Percentiles rank a stretch among this genome's conserved stretches.
Evolutionary conservation across 2,888 invertebrate species (phyloP).

Genomic region (Eumacrocentrus americanus): DNA sequence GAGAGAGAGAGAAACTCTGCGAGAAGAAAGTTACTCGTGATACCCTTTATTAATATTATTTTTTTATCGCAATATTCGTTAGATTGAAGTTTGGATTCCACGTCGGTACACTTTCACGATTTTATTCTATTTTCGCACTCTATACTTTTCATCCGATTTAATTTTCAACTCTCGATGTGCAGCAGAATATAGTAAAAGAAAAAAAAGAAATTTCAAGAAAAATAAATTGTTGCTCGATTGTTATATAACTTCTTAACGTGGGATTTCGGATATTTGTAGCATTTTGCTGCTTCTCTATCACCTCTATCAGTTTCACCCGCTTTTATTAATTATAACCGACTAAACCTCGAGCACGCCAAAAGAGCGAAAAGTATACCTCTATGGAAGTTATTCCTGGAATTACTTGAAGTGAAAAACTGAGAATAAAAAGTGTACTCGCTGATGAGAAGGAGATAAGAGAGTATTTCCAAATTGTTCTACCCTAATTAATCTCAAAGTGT

Average conservation of each 20-base stretch:
- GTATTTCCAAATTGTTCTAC: no score
- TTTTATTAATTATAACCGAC: slow-evolving; percentile 30
- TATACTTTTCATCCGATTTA: not conserved
- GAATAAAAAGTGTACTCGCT: no score
- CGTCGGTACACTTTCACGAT: not conserved
- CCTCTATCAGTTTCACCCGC: not conserved
- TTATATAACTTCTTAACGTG: not conserved
- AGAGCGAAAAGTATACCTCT: not conserved
- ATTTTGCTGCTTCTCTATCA: not conserved
- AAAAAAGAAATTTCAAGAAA: not conserved
- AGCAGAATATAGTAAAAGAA: not conserved
- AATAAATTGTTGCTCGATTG: not conserved
- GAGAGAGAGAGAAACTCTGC: no score
- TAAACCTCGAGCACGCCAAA: slow-evolving; percentile 16
- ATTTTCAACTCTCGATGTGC: not conserved
- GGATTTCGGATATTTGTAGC: not conserved
- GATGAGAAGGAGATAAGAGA: no score
- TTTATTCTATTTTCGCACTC: not conserved
- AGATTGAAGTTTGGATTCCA: slow-evolving; percentile 15
- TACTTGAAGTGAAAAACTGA: not conserved
- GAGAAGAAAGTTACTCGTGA: no score
- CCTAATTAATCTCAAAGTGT: no score
- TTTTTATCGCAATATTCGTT: not conserved
- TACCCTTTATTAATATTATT: slow-evolving; percentile 13
- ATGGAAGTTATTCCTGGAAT: not conserved